Base-by-base conservation (phyloP, 2,797 vertebrate species). In the Harpagifer antarcticus region DNA sequence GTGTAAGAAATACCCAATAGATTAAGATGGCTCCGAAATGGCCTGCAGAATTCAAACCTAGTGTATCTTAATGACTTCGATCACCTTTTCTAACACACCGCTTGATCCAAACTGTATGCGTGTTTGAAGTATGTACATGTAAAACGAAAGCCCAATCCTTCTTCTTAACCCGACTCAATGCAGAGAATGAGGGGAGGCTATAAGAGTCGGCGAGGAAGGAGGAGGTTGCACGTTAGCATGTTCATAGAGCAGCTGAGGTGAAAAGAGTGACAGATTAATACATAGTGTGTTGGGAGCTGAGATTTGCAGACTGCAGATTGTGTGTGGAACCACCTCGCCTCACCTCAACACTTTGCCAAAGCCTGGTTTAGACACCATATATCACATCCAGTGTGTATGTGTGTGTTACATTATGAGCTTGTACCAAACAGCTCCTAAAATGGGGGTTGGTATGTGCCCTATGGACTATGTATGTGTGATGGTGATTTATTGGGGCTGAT, bases 21-120 rank as follows among this genome's bases (percentile, higher is more conserved):
- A 33, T 33, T 33, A 33, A 33, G 33, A 37, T 9, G 5, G 33
- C 33, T 37, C 33, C 33, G 8, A 42, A 48, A 19, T 13, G 1
- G 2, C 8, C 31, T 45, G 45, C 10, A 23, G n/a, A 56, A 16
- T n/a, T 37, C 15, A 4, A 15, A 53, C 1, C 13, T 20, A 9
- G 0, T 11, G 7, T 65, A 42, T 42, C 19, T 49, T 3, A 17
- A 50, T 45, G 43, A 10, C 3, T 66, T 66, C 5, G 2, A 16
- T 78, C 11, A 16, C 9, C 17, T 23, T 31, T 43, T 66, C 19
- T 13, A 60, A 9, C 20, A 47, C 15, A n/a, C 37, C 54, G 40
- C n/a, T n/a, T 90, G 86, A 93, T 89, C 88, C 87, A 92, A 89
- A 90, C 84, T 83, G 86, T 82, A 86, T 91, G 86, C 3, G 4